Percentiles rank a stretch among this genome's conserved stretches.
These are phyloP conservation scores for Xiphydria camelus DNA, from an alignment of 2,888 invertebrate species.

Conservation along the genomic window DNA sequence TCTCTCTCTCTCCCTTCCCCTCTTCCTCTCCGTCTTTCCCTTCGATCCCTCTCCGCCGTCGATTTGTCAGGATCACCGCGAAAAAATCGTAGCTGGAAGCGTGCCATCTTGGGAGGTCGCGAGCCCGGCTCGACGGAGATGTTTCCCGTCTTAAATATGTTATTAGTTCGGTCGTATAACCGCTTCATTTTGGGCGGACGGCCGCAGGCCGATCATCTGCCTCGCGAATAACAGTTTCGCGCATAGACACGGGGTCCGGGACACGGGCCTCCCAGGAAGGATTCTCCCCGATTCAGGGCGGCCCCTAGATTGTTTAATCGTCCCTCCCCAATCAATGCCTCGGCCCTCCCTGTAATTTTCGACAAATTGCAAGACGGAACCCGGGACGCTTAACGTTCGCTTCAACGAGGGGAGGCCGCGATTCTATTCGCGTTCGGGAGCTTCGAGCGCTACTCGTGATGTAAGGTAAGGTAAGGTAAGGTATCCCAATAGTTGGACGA, in stretches of 20 bases:
- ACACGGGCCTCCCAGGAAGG: constrained; percentile 54
- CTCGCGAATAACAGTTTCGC: constrained; percentile 29
- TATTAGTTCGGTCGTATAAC: constrained; percentile 58
- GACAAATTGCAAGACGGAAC: constrained; percentile 45
- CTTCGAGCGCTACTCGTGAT: no score
- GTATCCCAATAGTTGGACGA: no score
- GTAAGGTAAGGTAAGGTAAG: no score
- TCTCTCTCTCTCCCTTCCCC: no score
- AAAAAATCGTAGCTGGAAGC: constrained; percentile 39
- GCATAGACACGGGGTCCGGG: constrained; percentile 32
- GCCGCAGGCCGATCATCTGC: constrained; percentile 55
- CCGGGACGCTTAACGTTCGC: no score
- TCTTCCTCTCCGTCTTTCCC: no score
- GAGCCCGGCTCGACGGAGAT: constrained; percentile 39
- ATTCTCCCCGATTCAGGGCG: constrained; percentile 52
- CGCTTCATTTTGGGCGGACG: constrained; percentile 57
- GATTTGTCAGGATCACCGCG: constrained; percentile 4
- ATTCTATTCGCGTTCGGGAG: no score
- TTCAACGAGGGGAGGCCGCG: no score
- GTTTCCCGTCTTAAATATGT: constrained; percentile 55
- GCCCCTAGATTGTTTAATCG: constrained; percentile 57
- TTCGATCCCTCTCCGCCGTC: no score
- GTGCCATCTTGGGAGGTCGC: constrained; percentile 59
- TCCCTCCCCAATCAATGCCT: constrained; percentile 53
- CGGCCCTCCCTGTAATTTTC: constrained; percentile 49